phyloP scores from a whole-genome alignment of 2,888 invertebrate species.

The Pristionchus maxplancki region DNA sequence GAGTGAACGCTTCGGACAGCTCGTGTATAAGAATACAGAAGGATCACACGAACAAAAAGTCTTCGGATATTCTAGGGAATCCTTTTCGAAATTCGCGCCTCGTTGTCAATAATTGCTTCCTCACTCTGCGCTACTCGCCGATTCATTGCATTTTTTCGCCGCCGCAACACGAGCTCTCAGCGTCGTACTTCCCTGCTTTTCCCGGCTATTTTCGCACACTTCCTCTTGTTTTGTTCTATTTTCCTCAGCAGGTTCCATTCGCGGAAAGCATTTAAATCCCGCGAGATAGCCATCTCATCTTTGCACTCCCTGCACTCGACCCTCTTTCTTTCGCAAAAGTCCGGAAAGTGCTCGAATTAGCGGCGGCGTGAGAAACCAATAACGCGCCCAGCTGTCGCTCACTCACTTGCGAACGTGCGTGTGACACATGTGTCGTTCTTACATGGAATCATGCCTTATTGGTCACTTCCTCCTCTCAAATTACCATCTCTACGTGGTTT shows the following conservation, averaged over 20 bases:
- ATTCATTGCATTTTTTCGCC: constrained; percentile 2
- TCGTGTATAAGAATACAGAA: background rate
- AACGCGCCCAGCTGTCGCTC: background rate
- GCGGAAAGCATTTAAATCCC: background rate
- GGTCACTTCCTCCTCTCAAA: background rate
- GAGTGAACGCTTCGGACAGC: too few relatives aligned
- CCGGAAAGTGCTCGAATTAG: background rate
- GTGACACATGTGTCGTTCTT: too few relatives aligned
- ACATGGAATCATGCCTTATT: background rate
- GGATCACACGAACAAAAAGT: too few relatives aligned
- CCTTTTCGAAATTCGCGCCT: background rate
- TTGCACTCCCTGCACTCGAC: background rate
- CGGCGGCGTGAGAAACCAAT: background rate
- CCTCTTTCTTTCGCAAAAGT: background rate
- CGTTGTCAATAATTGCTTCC: background rate
- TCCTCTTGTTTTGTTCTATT: background rate
- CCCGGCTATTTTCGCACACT: background rate
- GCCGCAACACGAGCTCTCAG: background rate
- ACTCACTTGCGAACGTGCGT: background rate
- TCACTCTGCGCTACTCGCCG: background rate
- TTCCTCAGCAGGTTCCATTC: background rate
- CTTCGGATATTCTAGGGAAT: background rate
- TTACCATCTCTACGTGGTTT: background rate
- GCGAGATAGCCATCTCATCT: background rate
- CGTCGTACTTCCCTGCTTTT: background rate